Evolutionary conservation across 64 coral and sea anemone genomes (phyloP), one percentile per base, ranked within the genome.

Genomic region (Exaiptasia diaphana): DNA sequence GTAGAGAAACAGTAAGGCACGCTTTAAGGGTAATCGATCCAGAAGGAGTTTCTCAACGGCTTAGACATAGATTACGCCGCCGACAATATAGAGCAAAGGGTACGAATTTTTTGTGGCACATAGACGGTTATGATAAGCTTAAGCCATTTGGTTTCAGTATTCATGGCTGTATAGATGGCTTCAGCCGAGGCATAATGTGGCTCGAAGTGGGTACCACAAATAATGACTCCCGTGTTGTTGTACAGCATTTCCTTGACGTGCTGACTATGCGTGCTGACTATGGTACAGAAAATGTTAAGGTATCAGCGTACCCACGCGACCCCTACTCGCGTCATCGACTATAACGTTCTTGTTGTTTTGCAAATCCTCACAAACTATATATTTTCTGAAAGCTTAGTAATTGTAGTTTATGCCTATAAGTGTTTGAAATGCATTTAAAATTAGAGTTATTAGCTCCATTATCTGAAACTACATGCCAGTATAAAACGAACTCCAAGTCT

Each of bases 61-160:
- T 40, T 11, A 38, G 40, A 32, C 67, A 71, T 17, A 10, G 34
- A n/a, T 15, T 71, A n/a, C 26, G 34, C 26, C 26, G 67, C 22
- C 26, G 67, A 38, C 34, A 20, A 40, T 38, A 71, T 44, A 71
- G 34, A 31, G 34, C 6, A 7, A 38, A 38, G 40, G 67, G 67
- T 29, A 29, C 67, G 40, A 71, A 71, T 43, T 71, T 71, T 0
- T 12, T 38, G 5, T 71, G 67, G 67, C 40, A 71, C 37, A 38
- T 71, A 12, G 67, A 71, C 30, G 32, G 9, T n/a, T 42, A 71
- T 27, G 67, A 71, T 71, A 71, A 71, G 40, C 18, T 71, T 5
- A 71, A 68, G 34, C 64, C 64, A 18, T 68, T 52, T n/a, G 49
- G 49, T 52, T 52, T 52, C n/a, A 11, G 10, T 10, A 52, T 52